These are phyloP conservation scores for Paratilapia polleni DNA, from an alignment of 2,113 vertebrate genomes.

Conservation along the genomic window DNA sequence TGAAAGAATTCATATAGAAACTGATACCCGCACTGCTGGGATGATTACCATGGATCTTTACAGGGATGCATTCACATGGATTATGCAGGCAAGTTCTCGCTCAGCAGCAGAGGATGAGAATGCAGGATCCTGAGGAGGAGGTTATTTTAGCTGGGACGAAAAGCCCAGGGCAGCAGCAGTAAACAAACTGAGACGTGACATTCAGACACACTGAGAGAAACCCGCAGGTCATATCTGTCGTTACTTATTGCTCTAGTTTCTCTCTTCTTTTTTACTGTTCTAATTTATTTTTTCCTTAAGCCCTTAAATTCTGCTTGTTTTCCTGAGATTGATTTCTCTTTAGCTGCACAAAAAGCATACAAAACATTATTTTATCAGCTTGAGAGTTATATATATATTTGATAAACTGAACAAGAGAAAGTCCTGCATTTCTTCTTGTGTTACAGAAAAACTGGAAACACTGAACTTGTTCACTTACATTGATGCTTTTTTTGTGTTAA, in stretches of 20 bases:
- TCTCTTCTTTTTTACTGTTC: not conserved
- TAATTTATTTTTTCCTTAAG: not conserved
- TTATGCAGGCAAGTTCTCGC: conserved; percentile 42
- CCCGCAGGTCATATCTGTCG: conserved; percentile 22
- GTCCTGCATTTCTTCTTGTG: too few relatives aligned
- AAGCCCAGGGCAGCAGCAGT: conserved; percentile 32
- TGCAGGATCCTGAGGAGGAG: conserved; percentile 34
- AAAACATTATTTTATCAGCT: too few relatives aligned
- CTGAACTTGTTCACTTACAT: too few relatives aligned
- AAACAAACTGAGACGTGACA: conserved; percentile 43
- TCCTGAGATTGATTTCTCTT: too few relatives aligned
- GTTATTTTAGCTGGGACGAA: conserved; percentile 17
- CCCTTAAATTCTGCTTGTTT: not conserved
- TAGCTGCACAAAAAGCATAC: not conserved
- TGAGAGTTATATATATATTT: too few relatives aligned
- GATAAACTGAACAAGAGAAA: too few relatives aligned
- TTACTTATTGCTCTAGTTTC: not conserved
- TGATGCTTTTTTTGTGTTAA: too few relatives aligned
- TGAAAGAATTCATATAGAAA: not conserved
- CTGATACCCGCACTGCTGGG: not conserved
- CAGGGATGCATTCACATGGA: conserved; percentile 27
- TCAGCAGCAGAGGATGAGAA: conserved; percentile 21
- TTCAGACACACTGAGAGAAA: conserved; percentile 15
- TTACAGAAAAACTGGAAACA: too few relatives aligned
- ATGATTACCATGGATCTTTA: conserved; percentile 25